Conservation (phyloP, 2,888 invertebrate genomes). For the Mesopsocus fuscifrons region DNA sequence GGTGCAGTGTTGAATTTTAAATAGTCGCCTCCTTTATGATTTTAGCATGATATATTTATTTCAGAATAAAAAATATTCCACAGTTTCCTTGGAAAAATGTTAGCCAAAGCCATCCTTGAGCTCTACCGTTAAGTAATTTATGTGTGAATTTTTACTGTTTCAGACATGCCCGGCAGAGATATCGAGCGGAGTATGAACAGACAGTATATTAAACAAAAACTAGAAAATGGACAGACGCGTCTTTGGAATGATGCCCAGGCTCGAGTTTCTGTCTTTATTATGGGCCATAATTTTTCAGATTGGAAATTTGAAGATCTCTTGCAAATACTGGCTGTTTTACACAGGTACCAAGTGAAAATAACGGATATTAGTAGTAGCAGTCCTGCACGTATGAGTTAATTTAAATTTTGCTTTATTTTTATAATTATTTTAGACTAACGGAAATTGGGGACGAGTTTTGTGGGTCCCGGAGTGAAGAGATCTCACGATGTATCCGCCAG, state of each 20-base stretch:
- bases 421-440: conserved; percentile 35
- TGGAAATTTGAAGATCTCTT: conserved; percentile 91
- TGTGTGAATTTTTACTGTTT: no score
- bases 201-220: conserved; percentile 67
- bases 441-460: conserved; percentile 85
- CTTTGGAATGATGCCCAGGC: conserved; percentile 91
- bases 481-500: conserved; percentile 71
- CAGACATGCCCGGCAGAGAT: conserved; percentile 24
- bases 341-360: conserved; percentile 32
- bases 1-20: conserved; percentile 45
- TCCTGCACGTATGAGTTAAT: background rate
- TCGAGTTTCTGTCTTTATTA: conserved; percentile 64
- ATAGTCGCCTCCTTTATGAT: background rate
- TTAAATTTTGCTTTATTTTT: background rate
- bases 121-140: no score
- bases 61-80: no score
- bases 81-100: no score
- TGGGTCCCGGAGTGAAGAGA: conserved; percentile 63
- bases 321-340: conserved; percentile 68
- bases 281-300: conserved; percentile 59
- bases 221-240: conserved; percentile 66
- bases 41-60: conserved; percentile 7
- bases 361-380: conserved; percentile 8
- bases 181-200: conserved; percentile 48
- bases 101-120: no score